Conservation (phyloP, 2,797 vertebrate genomes). For the Chaenodraco wilsoni region DNA sequence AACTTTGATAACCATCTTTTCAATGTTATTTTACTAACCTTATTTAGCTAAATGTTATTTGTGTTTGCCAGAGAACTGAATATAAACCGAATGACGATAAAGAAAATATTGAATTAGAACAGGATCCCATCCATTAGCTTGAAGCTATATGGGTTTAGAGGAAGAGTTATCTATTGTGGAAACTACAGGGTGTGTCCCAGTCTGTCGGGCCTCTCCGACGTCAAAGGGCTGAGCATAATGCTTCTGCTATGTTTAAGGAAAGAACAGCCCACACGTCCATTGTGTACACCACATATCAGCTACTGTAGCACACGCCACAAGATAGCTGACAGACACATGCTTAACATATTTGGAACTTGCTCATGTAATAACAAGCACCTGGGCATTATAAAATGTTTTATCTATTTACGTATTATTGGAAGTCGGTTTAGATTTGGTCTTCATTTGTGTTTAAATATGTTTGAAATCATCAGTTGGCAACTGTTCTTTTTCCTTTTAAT, state of each 20-base stretch:
- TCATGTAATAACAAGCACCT: neutral
- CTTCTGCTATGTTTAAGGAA: slow-evolving; percentile 16
- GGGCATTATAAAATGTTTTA: neutral
- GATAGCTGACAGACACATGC: neutral
- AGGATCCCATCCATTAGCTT: neutral
- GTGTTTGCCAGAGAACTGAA: neutral
- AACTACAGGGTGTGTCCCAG: slow-evolving; percentile 51
- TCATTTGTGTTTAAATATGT: slow-evolving; percentile 11
- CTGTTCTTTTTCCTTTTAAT: neutral
- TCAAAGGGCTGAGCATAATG: slow-evolving; percentile 33
- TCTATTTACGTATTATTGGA: neutral
- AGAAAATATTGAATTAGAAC: neutral
- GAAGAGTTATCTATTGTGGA: slow-evolving; percentile 7
- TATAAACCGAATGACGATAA: neutral
- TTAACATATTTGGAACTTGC: neutral
- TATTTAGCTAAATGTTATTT: neutral
- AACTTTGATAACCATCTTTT: neutral
- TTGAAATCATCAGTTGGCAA: slow-evolving; percentile 9
- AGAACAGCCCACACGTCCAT: slow-evolving; percentile 1
- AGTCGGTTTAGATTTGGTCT: neutral
- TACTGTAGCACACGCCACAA: neutral
- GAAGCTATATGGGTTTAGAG: neutral
- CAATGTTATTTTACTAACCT: neutral
- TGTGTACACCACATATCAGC: slow-evolving; percentile 3
- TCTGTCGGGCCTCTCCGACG: slow-evolving; percentile 21